Evolutionary conservation across 2,113 vertebrate species (phyloP).

Genomic region (Strix aluco): DNA sequence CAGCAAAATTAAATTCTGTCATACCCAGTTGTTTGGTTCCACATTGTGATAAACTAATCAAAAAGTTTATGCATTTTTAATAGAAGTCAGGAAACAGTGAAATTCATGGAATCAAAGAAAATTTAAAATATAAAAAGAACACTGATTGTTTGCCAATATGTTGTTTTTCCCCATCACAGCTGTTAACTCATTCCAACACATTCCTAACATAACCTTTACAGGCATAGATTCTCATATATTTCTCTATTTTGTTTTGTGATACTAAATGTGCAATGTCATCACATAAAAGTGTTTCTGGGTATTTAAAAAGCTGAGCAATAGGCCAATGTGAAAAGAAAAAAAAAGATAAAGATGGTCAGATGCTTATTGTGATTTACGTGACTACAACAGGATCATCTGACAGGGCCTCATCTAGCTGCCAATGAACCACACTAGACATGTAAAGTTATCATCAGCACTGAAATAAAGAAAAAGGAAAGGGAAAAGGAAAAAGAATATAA

Average conservation of each 20-base stretch:
- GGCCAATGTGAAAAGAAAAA: not conserved
- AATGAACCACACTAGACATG: not conserved
- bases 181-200: not conserved
- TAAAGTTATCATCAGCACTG: not conserved
- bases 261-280: not conserved
- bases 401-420: not conserved
- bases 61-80: slow-evolving; percentile 54
- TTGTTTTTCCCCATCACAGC: not conserved
- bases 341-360: not conserved
- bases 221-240: not conserved
- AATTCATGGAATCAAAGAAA: slow-evolving; percentile 33
- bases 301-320: not conserved
- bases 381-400: not conserved
- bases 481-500: not conserved
- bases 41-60: slow-evolving; percentile 57
- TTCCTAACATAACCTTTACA: not conserved
- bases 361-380: not conserved
- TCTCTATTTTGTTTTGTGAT: not conserved
- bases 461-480: not conserved
- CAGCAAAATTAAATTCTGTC: slow-evolving; percentile 63
- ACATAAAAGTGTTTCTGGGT: not conserved
- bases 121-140: slow-evolving; percentile 9
- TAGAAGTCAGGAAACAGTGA: slow-evolving; percentile 33
- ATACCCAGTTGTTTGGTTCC: slow-evolving; percentile 42
- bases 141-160: not conserved